Base-by-base conservation (phyloP, 2,888 invertebrate species). In the Acanthosepion pharaonis region DNA sequence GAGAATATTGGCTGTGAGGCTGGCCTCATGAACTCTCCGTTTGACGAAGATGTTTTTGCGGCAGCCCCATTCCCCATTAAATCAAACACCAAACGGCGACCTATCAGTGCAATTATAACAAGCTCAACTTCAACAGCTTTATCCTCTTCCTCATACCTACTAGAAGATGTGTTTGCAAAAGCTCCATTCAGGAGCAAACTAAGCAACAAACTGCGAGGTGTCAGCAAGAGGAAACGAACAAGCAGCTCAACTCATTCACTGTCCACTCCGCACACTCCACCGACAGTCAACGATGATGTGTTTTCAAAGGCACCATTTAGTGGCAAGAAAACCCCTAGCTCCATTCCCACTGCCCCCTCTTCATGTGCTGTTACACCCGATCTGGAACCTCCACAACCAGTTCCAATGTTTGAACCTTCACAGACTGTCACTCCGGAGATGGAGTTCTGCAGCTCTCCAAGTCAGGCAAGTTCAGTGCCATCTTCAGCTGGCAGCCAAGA, bases 11-110 rank as follows among this genome's bases (percentile, higher is more conserved):
- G 94, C 48, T 92, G 95, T 95, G 94, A 95, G 64, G 96, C 95
- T 64, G 59, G 42, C 95, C 94, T 48, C 95, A 94, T 93, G 95
- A 95, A 25, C 95, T 95, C n/a, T 94, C 28, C 91, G n/a, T 49
- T 94, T 94, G 93, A 91, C 94, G 25, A 95, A 94, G 97, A 97
- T 95, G 96, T 97, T 48, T 97, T 97, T 95, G 96, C 96, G 94
- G 96, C 97, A 94, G 97, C 97, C 55, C 97, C 97, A 33, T 97
- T 97, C 95, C 96, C 96, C 94, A 96, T 96, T 94, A 96, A 96
- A 94, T 94, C 95, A 59, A 95, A 95, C 23, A 96, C 95, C 91
- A 96, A 95, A 93, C 96, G 96, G 95, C 95, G 96, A 78, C 95
- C 96, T 55, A 95, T 95, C 94, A 95, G 94, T 95, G 94, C 94